Percentiles rank a stretch among this genome's conserved stretches.
Evolutionary conservation across 2,113 vertebrate species (phyloP).

Genomic region (Rhadina sibilatrix): DNA sequence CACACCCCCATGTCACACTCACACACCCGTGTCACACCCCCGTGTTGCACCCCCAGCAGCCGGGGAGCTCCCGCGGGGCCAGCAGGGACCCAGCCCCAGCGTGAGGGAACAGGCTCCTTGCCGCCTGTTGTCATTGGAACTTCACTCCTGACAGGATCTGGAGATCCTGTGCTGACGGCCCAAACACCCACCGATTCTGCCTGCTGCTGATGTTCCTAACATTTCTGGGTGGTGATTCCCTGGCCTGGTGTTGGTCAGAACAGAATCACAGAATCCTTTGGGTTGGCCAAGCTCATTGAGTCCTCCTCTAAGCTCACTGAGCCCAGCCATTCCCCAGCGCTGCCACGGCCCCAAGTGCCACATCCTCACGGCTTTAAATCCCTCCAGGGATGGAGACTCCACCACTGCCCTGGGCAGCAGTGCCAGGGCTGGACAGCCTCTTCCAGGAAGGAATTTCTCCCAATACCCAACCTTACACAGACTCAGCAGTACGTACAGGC

Average conservation of each 20-base stretch:
- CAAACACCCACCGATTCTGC: background rate
- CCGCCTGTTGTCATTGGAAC: rapidly evolving
- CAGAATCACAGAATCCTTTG: background rate
- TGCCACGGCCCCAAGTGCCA: background rate
- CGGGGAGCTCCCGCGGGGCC: no score
- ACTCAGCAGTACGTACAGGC: background rate
- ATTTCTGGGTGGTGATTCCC: background rate
- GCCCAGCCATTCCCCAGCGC: background rate
- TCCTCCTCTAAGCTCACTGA: background rate
- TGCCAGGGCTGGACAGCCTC: background rate
- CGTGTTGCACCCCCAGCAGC: no score
- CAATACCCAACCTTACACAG: background rate
- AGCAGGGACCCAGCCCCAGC: background rate
- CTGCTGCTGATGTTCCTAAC: background rate
- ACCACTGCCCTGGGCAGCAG: background rate
- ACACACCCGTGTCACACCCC: no score
- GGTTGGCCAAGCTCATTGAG: background rate
- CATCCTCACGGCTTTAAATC: background rate
- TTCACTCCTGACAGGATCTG: background rate
- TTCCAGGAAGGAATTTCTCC: background rate
- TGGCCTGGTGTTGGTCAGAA: background rate
- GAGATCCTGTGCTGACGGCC: rapidly evolving
- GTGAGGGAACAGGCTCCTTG: rapidly evolving
- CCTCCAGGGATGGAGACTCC: background rate
- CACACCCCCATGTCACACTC: no score